phyloP scores from a whole-genome alignment of 2,888 invertebrate genomes.

The Lasioglossum vierecki region DNA sequence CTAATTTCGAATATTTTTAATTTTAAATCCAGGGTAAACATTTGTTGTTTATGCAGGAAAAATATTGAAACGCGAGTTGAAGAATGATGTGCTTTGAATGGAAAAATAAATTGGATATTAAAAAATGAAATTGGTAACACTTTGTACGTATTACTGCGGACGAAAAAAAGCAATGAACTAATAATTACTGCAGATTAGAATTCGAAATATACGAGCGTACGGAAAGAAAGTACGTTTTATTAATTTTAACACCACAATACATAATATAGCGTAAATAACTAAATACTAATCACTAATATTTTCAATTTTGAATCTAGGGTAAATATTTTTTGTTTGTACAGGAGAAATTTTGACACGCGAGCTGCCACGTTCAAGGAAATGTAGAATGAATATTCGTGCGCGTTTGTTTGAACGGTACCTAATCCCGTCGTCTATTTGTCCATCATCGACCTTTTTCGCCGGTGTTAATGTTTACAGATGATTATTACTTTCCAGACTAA shows the following conservation, averaged over 20 bases:
- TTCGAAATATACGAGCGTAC: too few species aligned
- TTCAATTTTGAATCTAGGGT: neutral
- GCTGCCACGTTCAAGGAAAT: neutral
- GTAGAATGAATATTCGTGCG: neutral
- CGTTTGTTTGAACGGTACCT: neutral
- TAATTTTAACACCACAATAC: too few species aligned
- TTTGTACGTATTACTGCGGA: too few species aligned
- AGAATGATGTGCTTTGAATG: too few species aligned
- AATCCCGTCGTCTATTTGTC: neutral
- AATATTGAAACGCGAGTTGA: too few species aligned
- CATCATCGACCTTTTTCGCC: neutral
- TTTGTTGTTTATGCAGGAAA: too few species aligned
- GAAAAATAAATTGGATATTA: too few species aligned
- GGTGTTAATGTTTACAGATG: slow-evolving; percentile 10
- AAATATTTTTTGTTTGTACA: neutral
- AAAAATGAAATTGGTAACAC: too few species aligned
- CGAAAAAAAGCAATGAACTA: too few species aligned
- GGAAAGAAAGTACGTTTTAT: too few species aligned
- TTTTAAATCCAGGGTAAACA: neutral
- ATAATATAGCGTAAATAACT: too few species aligned
- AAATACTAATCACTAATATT: neutral
- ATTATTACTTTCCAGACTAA: neutral
- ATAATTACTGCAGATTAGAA: too few species aligned
- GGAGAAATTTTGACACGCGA: neutral
- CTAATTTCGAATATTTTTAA: neutral